Conservation (phyloP, 2,888 invertebrate species). For the Cephonodes hylas region DNA sequence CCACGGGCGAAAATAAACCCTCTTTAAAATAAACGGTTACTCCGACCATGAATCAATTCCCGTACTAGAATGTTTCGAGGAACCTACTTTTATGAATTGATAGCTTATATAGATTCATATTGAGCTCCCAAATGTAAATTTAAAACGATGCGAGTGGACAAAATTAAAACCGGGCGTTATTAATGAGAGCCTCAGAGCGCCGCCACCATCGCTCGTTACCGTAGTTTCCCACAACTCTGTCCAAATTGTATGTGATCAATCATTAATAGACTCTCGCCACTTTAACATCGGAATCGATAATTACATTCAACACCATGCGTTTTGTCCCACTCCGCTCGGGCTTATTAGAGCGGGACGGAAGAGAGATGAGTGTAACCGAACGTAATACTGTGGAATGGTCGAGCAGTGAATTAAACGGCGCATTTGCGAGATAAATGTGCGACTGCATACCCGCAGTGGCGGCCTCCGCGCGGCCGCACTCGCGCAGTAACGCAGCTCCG, state of each 20-base stretch:
- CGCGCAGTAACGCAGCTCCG: background rate
- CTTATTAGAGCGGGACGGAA: conserved; percentile 2
- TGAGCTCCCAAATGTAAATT: background rate
- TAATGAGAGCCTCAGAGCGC: conserved; percentile 1
- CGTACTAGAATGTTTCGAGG: too few species aligned
- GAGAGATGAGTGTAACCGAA: conserved; percentile 12
- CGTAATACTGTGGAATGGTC: conserved; percentile 15
- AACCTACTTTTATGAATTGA: too few species aligned
- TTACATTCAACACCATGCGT: conserved; percentile 9
- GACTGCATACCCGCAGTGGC: conserved; percentile 16
- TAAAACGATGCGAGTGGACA: conserved; percentile 4
- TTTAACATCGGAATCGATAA: conserved; percentile 13
- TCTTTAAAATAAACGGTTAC: too few species aligned
- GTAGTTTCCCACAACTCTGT: conserved; percentile 4
- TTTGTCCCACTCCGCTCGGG: conserved; percentile 1
- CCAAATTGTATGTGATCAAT: conserved; percentile 12
- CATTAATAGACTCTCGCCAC: conserved; percentile 13
- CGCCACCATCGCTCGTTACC: background rate
- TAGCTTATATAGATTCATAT: background rate
- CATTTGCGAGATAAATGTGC: conserved; percentile 21
- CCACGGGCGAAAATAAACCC: too few species aligned
- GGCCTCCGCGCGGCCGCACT: background rate
- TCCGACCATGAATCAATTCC: background rate
- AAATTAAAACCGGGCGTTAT: background rate
- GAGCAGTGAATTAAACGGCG: conserved; percentile 21